phyloP scores from a whole-genome alignment of 2,113 vertebrate genomes.

The Ia io region DNA sequence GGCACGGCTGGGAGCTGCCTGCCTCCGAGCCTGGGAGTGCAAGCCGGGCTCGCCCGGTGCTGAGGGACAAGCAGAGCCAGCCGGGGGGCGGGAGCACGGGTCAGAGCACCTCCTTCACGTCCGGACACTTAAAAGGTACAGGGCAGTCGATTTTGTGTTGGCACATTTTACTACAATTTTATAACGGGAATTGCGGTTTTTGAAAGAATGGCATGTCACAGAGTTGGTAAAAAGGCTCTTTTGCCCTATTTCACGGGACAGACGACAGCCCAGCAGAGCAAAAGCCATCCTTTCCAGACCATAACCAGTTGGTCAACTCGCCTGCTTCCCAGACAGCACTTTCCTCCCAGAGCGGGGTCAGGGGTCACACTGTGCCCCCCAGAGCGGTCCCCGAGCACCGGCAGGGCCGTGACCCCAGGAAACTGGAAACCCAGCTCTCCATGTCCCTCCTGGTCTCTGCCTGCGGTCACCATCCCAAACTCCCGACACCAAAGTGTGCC shows the following conservation, averaged over 20 bases:
- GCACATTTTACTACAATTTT: not conserved
- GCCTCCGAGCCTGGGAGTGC: no score
- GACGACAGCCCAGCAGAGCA: not conserved
- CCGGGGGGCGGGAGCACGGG: no score
- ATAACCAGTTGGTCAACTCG: not conserved
- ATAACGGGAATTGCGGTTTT: not conserved
- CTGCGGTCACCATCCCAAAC: not conserved
- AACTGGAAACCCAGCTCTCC: no score
- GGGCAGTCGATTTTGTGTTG: no score
- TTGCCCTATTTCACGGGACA: not conserved
- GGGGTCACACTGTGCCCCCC: not conserved
- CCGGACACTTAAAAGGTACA: not conserved
- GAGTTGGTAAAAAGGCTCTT: not conserved
- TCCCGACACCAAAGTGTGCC: not conserved
- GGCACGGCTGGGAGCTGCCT: no score
- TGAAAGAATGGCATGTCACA: not conserved
- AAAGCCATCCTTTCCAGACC: not conserved
- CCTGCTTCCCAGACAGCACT: not conserved
- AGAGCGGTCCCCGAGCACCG: fast-evolving
- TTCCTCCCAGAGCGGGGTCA: not conserved
- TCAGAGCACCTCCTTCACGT: no score
- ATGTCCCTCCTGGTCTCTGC: not conserved
- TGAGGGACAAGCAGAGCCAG: not conserved
- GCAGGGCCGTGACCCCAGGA: not conserved
- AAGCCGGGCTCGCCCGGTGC: no score